Evolutionary conservation across 2,797 vertebrate genomes (phyloP).

Genomic region (Sebastes dallii): DNA sequence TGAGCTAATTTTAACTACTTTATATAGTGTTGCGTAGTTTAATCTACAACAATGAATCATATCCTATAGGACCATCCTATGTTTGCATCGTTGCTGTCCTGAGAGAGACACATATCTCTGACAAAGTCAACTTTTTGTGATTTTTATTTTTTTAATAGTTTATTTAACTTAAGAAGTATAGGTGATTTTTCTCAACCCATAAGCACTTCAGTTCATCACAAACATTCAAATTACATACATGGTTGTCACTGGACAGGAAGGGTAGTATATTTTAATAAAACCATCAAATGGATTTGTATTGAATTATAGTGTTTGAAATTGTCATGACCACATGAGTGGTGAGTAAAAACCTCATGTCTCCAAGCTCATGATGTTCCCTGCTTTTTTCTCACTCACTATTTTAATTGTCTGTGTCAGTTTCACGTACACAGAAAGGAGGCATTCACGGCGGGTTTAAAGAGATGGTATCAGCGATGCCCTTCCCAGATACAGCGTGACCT

Average conservation of each 20-base stretch:
- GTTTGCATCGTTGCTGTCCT: background rate
- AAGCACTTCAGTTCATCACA: background rate
- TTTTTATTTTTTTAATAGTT: too few relatives aligned
- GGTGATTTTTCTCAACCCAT: background rate
- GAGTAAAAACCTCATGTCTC: background rate
- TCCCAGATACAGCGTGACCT: conserved; percentile 69
- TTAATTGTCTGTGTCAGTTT: conserved; percentile 26
- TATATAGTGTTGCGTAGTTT: background rate
- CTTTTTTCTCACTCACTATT: conserved; percentile 1
- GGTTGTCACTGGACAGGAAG: background rate
- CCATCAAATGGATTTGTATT: background rate
- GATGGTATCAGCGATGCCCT: conserved; percentile 71
- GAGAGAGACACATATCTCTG: background rate
- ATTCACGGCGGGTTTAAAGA: conserved; percentile 59
- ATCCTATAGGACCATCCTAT: background rate
- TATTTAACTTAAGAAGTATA: background rate
- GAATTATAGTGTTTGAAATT: background rate
- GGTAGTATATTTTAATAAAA: background rate
- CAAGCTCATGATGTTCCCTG: background rate
- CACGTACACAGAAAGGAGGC: conserved; percentile 53
- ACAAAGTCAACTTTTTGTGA: background rate
- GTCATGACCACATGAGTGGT: background rate
- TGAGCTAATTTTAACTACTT: too few relatives aligned
- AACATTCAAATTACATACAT: background rate
- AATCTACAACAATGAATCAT: background rate